Conservation (phyloP, 2,113 vertebrate genomes). For the Callospermophilus lateralis region DNA sequence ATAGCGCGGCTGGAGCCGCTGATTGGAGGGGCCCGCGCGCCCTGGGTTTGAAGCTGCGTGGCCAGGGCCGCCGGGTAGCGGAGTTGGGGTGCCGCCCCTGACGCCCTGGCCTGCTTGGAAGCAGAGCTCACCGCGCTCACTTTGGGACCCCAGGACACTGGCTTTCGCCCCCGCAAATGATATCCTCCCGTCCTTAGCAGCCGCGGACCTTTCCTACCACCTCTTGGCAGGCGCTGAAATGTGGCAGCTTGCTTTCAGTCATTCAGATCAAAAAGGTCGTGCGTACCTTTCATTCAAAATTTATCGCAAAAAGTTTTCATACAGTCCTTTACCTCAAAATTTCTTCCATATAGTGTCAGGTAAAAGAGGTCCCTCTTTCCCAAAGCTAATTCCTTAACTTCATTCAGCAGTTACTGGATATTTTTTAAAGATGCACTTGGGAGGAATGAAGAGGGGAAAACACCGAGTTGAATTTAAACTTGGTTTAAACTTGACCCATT, state of each 20-base stretch:
- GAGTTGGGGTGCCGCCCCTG: no score
- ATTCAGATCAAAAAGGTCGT: neutral
- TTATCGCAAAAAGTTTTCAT: neutral
- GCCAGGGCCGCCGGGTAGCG: neutral
- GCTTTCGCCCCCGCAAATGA: neutral
- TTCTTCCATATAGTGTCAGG: neutral
- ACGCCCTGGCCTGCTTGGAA: no score
- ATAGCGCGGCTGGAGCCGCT: neutral
- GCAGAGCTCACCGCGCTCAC: neutral
- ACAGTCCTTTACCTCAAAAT: neutral
- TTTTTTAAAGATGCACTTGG: neutral
- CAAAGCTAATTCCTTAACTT: slow-evolving; percentile 5
- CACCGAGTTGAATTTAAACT: neutral
- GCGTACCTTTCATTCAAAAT: neutral
- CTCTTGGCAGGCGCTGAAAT: no score
- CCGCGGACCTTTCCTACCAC: neutral
- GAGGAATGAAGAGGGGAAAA: neutral
- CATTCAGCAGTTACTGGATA: neutral
- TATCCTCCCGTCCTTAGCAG: no score
- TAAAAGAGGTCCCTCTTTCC: neutral
- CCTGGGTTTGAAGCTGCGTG: slow-evolving; percentile 60
- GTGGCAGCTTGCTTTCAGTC: no score
- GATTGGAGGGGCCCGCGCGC: slow-evolving; percentile 28
- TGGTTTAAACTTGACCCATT: neutral
- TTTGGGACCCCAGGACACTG: no score